Base-by-base conservation (phyloP, 2,113 vertebrate genomes). In the Onychostruthus taczanowskii region DNA sequence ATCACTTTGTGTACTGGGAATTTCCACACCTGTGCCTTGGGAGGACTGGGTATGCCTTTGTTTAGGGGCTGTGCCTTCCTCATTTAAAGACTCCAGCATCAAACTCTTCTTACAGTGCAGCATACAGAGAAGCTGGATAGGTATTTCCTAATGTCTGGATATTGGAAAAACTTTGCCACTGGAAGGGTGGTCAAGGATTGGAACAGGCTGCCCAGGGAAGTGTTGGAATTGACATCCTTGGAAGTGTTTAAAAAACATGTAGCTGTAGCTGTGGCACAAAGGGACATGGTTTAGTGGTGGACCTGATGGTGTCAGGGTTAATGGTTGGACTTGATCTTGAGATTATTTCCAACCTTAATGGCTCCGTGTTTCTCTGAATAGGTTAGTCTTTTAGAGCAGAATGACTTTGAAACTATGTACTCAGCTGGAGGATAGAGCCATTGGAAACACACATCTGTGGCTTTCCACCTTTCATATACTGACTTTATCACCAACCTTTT, bases 391-490 rank as follows among this genome's bases (percentile, higher is more conserved):
- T 75, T 33, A 76, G 61, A 76, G 16, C 33, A 67, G 64, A 67
- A 84, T 27, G n/a, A 22, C 53, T 68, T 89, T 41, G 62, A 86
- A 87, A 61, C 6, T 33, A 20, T 9, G 11, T 23, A 10, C 22
- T 74, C 15, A 16, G 2, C 5, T 17, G 19, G 22, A 43, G 12
- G 31, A 13, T 2, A 30, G 19, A 56, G 31, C n/a, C 16, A 10
- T 37, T 0, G 0, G 35, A 59, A 79, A 35, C 0, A 0, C 19
- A 11, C 15, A 27, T 58, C 22, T 79, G 4, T 50, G 61, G 43
- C 22, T 73, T 89, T 58, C 52, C 12, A 23, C 16, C 53, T 67
- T 73, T 63, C 33, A 7, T 43, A 26, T 23, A 27, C 18, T 35
- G 50, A 31, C 30, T 87, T 64, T 44, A 43, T 52, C 77, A 69